A percentile compares a stretch with the other conserved stretches of the same genome.
phyloP scores from a whole-genome alignment of 2,888 invertebrate species.

The Nudaria mundana region DNA sequence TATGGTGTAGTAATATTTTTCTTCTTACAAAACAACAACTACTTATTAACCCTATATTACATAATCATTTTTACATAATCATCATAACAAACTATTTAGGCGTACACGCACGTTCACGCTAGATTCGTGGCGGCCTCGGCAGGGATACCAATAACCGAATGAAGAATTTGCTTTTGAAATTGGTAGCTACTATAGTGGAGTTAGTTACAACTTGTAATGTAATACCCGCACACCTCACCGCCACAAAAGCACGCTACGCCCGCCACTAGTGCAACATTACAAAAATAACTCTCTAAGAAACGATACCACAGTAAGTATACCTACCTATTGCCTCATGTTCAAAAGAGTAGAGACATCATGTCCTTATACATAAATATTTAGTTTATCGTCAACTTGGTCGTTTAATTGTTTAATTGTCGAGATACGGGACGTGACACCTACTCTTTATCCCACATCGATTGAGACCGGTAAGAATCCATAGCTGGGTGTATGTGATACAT shows the following conservation, averaged over 20 bases:
- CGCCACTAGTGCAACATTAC: slow-evolving; percentile 55
- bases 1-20: slow-evolving; percentile 71
- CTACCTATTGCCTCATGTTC: slow-evolving; percentile 51
- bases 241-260: slow-evolving; percentile 25
- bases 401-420: slow-evolving; percentile 30
- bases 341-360: slow-evolving; percentile 50
- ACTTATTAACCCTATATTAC: slow-evolving; percentile 70
- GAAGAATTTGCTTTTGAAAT: too few species aligned
- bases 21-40: slow-evolving; percentile 79
- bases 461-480: slow-evolving; percentile 24
- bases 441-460: slow-evolving; percentile 40
- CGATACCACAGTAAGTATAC: slow-evolving; percentile 50
- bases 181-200: too few species aligned
- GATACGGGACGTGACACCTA: slow-evolving; percentile 42
- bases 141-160: too few species aligned
- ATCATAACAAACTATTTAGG: slow-evolving; percentile 68
- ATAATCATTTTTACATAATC: slow-evolving; percentile 48
- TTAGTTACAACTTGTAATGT: background rate
- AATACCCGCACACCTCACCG: slow-evolving; percentile 21
- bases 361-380: slow-evolving; percentile 21
- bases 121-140: slow-evolving; percentile 22
- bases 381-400: slow-evolving; percentile 24
- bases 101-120: slow-evolving; percentile 44
- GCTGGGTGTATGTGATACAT: slow-evolving; percentile 27
- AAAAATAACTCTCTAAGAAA: slow-evolving; percentile 67